Base-by-base conservation (phyloP, 1,140 invertebrate genomes). In the Phymorhynchus buccinoides region DNA sequence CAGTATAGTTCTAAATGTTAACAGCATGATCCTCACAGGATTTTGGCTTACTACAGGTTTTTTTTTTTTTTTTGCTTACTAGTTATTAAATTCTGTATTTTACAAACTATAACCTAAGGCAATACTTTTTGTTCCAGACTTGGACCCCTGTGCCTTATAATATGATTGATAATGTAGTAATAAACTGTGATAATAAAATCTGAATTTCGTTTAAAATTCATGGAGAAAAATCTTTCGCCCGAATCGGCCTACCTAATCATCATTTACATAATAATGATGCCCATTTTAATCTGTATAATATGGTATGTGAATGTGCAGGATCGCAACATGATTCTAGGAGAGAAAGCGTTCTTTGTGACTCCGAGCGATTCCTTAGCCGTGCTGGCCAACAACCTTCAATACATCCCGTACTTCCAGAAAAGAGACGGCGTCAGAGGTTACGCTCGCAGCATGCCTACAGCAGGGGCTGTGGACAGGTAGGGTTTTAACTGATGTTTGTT, bases 371-470 rank as follows among this genome's bases (percentile, higher is more conserved):
- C 98, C 16, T 94, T 99, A 90, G 99, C 99, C 9, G 97, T 99
- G 16, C 95, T 99, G 86, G 98, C 97, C 35, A 96, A 96, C 89
- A 96, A 99, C 93, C 94, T 99, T 48, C 95, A 97, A 66, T 95
- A 95, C 89, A 99, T 99, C 91, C 98, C 98, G 9, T 99, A 99
- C 94, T 99, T 99, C 93, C 94, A 96, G 92, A 96, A 96, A 88
- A 96, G 96, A 88, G 96, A 95, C 86, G 91, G 90, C 22, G 95
- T 99, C 1, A 96, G 96, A 92, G 99, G 99, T 30, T 98, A 96
- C 93, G 99, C 99, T 6, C 95, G 99, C 89, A 98, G 97, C 90
- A 99, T 99, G 99, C 99, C 99, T 22, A 99, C 99, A n/a, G 97
- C 97, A 85, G 96, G 96, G 16, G 99, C 99, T 86, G 96, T 99